phyloP scores from a whole-genome alignment of 2,888 invertebrate genomes.

The Strigamia crassipes region DNA sequence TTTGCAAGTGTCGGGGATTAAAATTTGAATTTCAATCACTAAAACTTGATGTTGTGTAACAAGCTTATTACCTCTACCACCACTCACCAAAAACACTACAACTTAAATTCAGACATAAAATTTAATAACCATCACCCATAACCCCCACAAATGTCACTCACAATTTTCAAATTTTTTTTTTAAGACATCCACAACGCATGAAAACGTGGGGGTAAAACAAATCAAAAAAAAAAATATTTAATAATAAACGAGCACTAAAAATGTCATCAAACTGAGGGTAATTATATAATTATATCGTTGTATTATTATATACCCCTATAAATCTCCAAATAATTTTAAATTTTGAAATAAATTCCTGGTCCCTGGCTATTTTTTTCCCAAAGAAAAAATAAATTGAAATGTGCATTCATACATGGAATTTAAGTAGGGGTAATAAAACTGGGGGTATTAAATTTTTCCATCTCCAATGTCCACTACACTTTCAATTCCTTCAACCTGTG shows the following conservation, averaged over 20 bases:
- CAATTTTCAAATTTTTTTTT: background rate
- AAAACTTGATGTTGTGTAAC: slow-evolving; percentile 39
- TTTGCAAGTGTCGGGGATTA: slow-evolving; percentile 35
- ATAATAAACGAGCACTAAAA: no score
- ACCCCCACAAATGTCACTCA: background rate
- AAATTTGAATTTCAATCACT: slow-evolving; percentile 37
- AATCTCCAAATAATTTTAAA: background rate
- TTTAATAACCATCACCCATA: slow-evolving; percentile 18
- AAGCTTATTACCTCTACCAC: slow-evolving; percentile 42
- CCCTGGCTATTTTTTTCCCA: no score
- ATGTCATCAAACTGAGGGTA: no score
- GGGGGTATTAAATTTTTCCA: slow-evolving; percentile 16
- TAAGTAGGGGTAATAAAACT: background rate
- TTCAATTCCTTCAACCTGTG: slow-evolving; percentile 3
- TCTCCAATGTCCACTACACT: background rate
- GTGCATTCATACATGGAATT: background rate
- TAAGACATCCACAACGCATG: background rate
- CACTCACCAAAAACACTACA: slow-evolving; percentile 30
- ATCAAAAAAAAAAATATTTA: no score
- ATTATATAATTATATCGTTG: no score
- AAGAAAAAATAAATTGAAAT: slow-evolving; percentile 16
- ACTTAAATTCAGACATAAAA: slow-evolving; percentile 33
- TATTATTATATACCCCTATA: background rate
- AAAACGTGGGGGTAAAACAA: background rate
- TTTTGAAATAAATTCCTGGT: no score